A percentile compares a stretch with the other conserved stretches of the same genome.
Evolutionary conservation across 2,113 vertebrate species (phyloP).

Genomic region (Pelmatolapia mariae): DNA sequence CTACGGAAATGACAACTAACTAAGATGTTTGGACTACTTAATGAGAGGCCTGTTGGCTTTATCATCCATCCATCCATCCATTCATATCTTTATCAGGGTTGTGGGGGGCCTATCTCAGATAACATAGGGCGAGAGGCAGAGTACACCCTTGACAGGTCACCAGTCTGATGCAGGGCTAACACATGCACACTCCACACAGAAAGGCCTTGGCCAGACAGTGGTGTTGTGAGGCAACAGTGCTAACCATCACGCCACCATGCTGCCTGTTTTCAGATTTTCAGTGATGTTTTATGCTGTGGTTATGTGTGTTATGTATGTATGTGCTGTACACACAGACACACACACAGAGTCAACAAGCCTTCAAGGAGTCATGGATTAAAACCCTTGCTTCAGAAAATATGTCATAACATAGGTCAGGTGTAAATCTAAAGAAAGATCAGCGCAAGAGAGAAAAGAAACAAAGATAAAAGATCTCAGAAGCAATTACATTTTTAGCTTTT

Average conservation of each 20-base stretch:
- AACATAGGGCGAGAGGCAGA: background rate
- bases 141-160: background rate
- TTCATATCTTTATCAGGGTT: background rate
- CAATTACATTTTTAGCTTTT: background rate
- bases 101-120: background rate
- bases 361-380: background rate
- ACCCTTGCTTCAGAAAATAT: background rate
- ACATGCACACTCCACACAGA: background rate
- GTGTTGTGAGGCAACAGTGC: background rate
- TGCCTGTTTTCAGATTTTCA: background rate
- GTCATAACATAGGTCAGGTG: background rate
- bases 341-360: background rate
- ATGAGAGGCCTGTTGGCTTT: background rate
- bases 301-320: background rate
- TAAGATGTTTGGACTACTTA: background rate
- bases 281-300: background rate
- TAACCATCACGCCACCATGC: background rate
- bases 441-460: background rate
- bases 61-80: background rate
- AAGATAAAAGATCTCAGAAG: background rate
- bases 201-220: background rate
- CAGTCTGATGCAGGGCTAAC: background rate
- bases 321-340: background rate
- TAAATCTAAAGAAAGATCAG: background rate
- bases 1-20: conserved; percentile 43